Evolutionary conservation across 1,140 invertebrate species (phyloP).

Genomic region (Procambarus virginalis): DNA sequence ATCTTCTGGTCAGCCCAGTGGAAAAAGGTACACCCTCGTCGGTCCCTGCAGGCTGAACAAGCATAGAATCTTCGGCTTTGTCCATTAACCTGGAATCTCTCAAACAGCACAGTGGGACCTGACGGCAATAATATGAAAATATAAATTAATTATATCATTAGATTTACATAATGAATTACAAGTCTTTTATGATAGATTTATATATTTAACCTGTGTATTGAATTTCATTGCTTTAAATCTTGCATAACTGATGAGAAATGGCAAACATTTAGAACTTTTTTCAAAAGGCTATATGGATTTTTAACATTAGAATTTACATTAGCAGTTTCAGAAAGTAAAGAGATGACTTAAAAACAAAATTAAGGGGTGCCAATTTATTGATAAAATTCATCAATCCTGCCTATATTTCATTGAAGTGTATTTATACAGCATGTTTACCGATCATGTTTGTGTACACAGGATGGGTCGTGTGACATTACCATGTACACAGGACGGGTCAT

Average conservation of each 20-base stretch:
- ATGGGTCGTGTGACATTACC: too few species aligned
- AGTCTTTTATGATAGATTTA: background rate
- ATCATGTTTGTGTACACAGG: too few species aligned
- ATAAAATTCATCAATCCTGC: too few species aligned
- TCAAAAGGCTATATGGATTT: background rate
- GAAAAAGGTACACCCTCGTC: conserved; percentile 49
- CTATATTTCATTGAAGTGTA: too few species aligned
- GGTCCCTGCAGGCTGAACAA: conserved; percentile 51
- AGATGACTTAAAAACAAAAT: too few species aligned
- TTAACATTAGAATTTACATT: background rate
- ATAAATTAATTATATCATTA: background rate
- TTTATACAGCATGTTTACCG: too few species aligned
- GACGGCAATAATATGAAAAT: background rate
- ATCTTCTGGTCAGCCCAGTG: conserved; percentile 40
- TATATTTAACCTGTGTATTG: background rate
- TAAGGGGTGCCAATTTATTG: too few species aligned
- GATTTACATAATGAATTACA: background rate
- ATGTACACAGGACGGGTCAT: too few species aligned
- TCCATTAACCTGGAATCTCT: conserved; percentile 28
- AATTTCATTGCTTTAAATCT: background rate
- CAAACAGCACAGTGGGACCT: conserved; percentile 57
- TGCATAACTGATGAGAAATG: background rate
- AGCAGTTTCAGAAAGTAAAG: too few species aligned
- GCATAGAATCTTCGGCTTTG: conserved; percentile 38
- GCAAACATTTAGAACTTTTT: background rate